Conservation (phyloP, 2,888 invertebrate genomes). For the Clanis bilineata region DNA sequence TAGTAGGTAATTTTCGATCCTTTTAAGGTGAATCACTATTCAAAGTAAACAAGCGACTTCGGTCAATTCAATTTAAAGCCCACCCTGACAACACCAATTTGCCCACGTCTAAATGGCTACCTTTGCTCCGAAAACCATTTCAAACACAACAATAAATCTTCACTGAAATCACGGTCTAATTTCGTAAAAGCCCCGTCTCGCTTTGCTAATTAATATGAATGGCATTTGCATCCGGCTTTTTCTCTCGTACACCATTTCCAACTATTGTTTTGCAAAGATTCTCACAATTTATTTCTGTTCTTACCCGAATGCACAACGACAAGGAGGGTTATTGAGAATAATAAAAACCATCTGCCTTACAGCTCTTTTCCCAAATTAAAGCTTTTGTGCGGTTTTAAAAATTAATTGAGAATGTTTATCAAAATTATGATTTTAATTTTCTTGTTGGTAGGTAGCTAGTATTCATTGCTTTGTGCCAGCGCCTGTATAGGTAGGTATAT, state of each 20-base stretch:
- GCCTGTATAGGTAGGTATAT: no score
- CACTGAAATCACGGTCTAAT: conserved; percentile 81
- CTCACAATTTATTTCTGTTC: conserved; percentile 79
- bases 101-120: conserved; percentile 75
- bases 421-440: neutral
- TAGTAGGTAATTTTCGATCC: conserved; percentile 37
- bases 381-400: conserved; percentile 49
- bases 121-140: conserved; percentile 78
- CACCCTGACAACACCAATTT: conserved; percentile 76
- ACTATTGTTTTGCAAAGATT: conserved; percentile 82
- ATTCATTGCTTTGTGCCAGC: no score
- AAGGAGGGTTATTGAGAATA: conserved; percentile 67
- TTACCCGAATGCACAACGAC: conserved; percentile 65
- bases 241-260: conserved; percentile 79
- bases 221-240: conserved; percentile 82
- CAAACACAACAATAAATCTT: conserved; percentile 81
- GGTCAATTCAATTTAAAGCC: conserved; percentile 77
- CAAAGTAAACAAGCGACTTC: conserved; percentile 63
- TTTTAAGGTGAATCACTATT: conserved; percentile 47
- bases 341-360: conserved; percentile 64
- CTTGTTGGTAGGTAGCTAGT: neutral
- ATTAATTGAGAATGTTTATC: conserved; percentile 23
- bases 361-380: conserved; percentile 57
- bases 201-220: conserved; percentile 83
- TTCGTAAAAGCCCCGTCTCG: conserved; percentile 82